Percentiles rank a stretch among this genome's conserved stretches.
These are phyloP conservation scores for Todiramphus chloris DNA, from an alignment of 2,113 vertebrate species.

Conservation along the genomic window DNA sequence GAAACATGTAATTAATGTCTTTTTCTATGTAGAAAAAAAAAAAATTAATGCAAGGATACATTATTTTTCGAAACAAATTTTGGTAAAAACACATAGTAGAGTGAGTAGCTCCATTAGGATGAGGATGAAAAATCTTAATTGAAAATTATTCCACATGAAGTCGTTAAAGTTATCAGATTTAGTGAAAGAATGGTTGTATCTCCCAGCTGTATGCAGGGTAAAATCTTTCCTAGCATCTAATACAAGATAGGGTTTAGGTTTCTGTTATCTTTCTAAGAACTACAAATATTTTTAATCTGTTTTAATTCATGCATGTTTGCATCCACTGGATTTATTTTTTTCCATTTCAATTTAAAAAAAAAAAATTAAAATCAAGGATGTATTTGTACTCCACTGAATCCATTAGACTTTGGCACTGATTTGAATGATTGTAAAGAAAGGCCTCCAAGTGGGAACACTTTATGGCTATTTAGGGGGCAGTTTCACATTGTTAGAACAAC, in stretches of 20 bases:
- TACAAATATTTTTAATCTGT: not conserved
- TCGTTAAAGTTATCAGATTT: not conserved
- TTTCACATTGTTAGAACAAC: not conserved
- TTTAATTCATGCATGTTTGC: not conserved
- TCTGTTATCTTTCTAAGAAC: not conserved
- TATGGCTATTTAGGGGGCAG: conserved; percentile 6
- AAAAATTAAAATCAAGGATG: not conserved
- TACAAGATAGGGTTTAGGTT: not conserved
- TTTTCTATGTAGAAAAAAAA: not conserved
- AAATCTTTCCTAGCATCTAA: not conserved
- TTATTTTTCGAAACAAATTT: not conserved
- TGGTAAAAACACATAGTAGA: not conserved
- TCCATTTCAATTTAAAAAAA: not conserved
- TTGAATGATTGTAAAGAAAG: not conserved
- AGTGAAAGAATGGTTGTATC: not conserved
- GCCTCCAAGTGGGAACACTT: not conserved
- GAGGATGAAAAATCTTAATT: not conserved
- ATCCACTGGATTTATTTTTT: not conserved
- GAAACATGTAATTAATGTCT: not conserved
- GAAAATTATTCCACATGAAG: not conserved
- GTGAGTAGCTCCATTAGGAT: not conserved
- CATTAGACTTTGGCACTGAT: not conserved
- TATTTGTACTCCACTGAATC: not conserved
- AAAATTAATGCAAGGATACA: not conserved
- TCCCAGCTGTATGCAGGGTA: not conserved